Base-by-base conservation (phyloP, 2,113 vertebrate species). In the Ascaphus truei region DNA sequence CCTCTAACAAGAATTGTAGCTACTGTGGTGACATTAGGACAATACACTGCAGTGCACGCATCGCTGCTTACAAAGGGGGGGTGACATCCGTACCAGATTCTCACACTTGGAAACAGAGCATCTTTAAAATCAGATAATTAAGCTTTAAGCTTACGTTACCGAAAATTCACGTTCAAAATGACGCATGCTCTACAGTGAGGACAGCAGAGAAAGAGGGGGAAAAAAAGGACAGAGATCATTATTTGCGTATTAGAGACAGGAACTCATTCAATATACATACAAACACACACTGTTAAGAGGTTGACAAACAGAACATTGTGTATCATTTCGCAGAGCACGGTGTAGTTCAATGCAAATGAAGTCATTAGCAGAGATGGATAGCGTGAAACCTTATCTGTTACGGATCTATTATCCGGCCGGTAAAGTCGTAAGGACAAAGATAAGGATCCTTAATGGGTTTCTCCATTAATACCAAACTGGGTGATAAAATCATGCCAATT, bases 141-240 rank as follows among this genome's bases (percentile, higher is more conserved):
- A 92, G 84, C 84, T 86, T 85, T 78, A 78, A n/a, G 83, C 84
- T 93, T 97, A 98, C 96, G 91, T 98, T 97, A 97, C 94, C 87
- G 89, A 92, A 92, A 85, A 93, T 80, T 92, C 91, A 92, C 76
- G 91, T 89, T 98, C 95, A 97, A 93, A 94, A 95, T 92, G 93
- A 91, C 75, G 93, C 94, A 95, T 96, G 94, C 93, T 98, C 96
- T 98, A 96, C 73, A 87, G 87, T 86, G 91, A 88, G 91, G 91
- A 92, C 87, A 81, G 91, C 84, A 89, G 80, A 89, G 82, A 86
- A 81, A 87, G 72, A 73, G 31, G 72, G 68, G 85, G 72, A 90
- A 15, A 76, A 26, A 65, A 55, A 71, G 25, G 72, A 75, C 64
- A 83, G 68, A 80, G 75, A 80, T 92, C 80, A 87, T 85, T 90